A percentile compares a stretch with the other conserved stretches of the same genome.
phyloP scores from a whole-genome alignment of 2,797 vertebrate species.

The Parauchenoglanis ngamensis region DNA sequence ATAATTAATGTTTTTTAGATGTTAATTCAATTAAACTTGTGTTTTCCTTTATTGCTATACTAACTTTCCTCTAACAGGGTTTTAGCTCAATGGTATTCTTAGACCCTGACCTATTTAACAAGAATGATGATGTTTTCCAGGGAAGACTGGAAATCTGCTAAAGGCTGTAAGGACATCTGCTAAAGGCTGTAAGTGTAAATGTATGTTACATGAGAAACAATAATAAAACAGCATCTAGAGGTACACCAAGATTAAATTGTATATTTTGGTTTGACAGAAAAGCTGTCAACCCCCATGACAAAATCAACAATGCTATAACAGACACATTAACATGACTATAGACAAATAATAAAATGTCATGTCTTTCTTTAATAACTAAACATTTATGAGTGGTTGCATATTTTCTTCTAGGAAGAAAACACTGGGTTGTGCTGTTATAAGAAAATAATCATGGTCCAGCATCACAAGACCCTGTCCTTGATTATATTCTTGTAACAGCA shows the following conservation, averaged over 20 bases:
- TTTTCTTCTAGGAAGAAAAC: background rate
- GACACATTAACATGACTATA: background rate
- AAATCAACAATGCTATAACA: background rate
- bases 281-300: too few species aligned
- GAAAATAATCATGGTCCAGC: background rate
- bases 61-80: background rate
- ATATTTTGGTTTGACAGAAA: background rate
- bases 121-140: background rate
- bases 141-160: background rate
- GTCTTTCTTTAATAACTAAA: background rate
- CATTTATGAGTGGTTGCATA: background rate
- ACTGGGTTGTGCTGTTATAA: background rate
- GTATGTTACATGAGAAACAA: background rate
- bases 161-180: slow-evolving; percentile 1
- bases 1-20: background rate
- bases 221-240: background rate
- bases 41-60: background rate
- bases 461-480: background rate
- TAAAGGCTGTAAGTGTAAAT: slow-evolving; percentile 2
- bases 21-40: background rate
- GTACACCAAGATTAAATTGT: background rate
- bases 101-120: background rate
- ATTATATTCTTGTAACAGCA: background rate
- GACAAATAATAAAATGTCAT: too few species aligned
- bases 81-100: background rate